Base-by-base conservation (phyloP, 1,140 invertebrate genomes). In the Amyelois transitella region DNA sequence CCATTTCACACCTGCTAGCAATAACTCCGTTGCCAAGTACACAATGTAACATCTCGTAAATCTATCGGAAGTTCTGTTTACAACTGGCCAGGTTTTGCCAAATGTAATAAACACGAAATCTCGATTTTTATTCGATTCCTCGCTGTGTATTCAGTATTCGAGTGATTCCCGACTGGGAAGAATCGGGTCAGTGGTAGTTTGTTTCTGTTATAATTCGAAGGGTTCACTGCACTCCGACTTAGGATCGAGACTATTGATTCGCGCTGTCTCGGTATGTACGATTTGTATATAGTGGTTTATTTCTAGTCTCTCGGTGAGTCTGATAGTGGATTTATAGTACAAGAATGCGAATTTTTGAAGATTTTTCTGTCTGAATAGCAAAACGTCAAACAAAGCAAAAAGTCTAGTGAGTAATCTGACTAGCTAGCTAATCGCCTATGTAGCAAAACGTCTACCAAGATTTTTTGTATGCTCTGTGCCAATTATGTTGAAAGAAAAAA, bases 51-150 rank as follows among this genome's bases (percentile, higher is more conserved):
- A 6, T 48, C 19, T 48, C 45, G 20, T 48, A 48, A 48, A 48
- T 48, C 45, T 44, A 44, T 53, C 50, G 43, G 7, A 51, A 12
- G 57, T n/a, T n/a, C 17, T 66, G 60, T 77, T 75, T 74, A 81
- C 64, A 67, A 62, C 58, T 48, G 50, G 54, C 58, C 47, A 52
- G 53, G 61, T 60, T 67, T 69, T 61, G 75, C 77, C 77, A 82
- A 80, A 74, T 54, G 59, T 59, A 80, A 80, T 75, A 82, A 82
- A 80, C 79, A 80, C 57, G 58, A 64, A 69, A 70, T 70, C 63
- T 62, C 62, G 74, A 77, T 80, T 81, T 78, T 83, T 81, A 73
- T 73, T 75, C 68, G 66, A 71, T 71, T 80, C 70, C 72, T 66
- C 61, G 58, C 59, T 60, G 49, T 62, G 55, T 58, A 60, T 68